phyloP scores from a whole-genome alignment of 1,140 invertebrate species.

The Scylla paramamosain region DNA sequence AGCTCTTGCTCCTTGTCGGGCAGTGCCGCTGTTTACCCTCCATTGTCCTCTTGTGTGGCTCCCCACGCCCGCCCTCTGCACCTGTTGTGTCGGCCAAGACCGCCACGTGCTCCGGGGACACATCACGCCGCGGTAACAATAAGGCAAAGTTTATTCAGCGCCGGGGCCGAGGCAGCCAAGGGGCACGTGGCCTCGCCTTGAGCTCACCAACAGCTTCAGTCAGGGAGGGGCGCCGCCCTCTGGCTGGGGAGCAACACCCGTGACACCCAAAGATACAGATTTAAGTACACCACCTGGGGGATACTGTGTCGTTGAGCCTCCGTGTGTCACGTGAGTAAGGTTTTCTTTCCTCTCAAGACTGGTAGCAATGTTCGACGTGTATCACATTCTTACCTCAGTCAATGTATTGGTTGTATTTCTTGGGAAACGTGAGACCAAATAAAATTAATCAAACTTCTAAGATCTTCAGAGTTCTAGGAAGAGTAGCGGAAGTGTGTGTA shows the following conservation, averaged over 20 bases:
- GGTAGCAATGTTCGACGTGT: too few relatives aligned
- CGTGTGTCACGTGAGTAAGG: background rate
- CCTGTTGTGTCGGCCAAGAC: background rate
- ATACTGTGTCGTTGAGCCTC: background rate
- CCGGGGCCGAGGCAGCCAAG: background rate
- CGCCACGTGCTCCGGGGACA: conserved; percentile 13
- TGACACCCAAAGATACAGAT: background rate
- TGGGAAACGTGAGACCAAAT: background rate
- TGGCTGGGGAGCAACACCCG: background rate
- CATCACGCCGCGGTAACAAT: background rate
- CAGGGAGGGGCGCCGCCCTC: background rate
- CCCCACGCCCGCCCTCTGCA: conserved; percentile 4
- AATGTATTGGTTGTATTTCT: background rate
- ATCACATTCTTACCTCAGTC: too few relatives aligned
- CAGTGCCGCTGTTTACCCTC: background rate
- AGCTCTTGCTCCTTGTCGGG: background rate
- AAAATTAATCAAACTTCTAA: background rate
- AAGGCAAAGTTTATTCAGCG: background rate
- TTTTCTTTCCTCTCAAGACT: too few relatives aligned
- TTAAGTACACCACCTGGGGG: background rate
- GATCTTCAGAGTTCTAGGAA: background rate
- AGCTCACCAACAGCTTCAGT: background rate
- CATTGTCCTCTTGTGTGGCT: background rate
- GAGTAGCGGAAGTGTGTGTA: background rate
- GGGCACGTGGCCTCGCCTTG: background rate